A percentile compares a stretch with the other conserved stretches of the same genome.
phyloP scores from a whole-genome alignment of 2,888 invertebrate genomes.

The Pachliopta kotzebuea region DNA sequence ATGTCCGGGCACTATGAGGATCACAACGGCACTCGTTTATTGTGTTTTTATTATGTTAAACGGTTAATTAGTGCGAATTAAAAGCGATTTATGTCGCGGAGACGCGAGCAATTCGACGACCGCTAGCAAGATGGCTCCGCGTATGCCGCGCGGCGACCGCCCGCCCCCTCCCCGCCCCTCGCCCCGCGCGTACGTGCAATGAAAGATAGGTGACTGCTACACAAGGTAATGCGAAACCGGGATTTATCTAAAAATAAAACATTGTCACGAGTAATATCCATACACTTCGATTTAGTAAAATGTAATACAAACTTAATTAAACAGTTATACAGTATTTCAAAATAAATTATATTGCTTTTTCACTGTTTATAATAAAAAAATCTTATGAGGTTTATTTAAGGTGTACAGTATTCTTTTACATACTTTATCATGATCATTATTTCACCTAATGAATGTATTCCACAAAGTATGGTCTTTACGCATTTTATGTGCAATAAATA shows the following conservation, averaged over 20 bases:
- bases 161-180: constrained; percentile 62
- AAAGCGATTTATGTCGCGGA: constrained; percentile 66
- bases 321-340: too few relatives aligned
- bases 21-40: constrained; percentile 47
- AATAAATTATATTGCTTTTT: too few relatives aligned
- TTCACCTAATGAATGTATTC: too few relatives aligned
- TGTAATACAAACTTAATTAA: too few relatives aligned
- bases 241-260: constrained; percentile 52
- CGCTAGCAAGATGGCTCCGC: constrained; percentile 77
- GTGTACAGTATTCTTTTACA: too few relatives aligned
- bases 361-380: too few relatives aligned
- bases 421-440: too few relatives aligned
- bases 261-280: too few relatives aligned
- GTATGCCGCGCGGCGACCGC: constrained; percentile 57
- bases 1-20: constrained; percentile 45
- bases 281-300: too few relatives aligned
- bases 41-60: constrained; percentile 55
- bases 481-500: too few relatives aligned
- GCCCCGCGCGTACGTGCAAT: constrained; percentile 76
- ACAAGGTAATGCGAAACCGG: constrained; percentile 51
- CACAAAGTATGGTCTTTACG: too few relatives aligned
- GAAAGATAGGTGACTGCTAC: constrained; percentile 76
- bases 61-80: constrained; percentile 76
- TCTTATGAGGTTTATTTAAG: too few relatives aligned
- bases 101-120: constrained; percentile 75